These are phyloP conservation scores for Pectinophora gossypiella DNA, from an alignment of 1,140 invertebrate genomes.

Conservation along the genomic window DNA sequence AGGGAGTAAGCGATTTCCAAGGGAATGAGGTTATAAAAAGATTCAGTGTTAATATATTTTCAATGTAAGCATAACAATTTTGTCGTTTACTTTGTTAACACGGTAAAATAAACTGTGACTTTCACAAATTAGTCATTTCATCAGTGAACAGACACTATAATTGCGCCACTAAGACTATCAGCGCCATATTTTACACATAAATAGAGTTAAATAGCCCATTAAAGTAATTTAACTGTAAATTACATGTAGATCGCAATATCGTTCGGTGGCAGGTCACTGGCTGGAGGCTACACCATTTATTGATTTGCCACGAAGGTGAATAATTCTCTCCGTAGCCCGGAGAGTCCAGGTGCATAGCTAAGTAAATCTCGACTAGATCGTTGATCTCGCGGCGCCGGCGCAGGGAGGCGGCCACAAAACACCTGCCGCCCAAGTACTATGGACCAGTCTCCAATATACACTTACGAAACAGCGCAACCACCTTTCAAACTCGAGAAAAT, in stretches of 20 bases:
- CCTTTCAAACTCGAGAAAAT: constrained; percentile 14
- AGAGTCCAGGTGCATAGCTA: constrained; percentile 29
- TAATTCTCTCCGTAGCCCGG: background rate
- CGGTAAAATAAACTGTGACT: too few species aligned
- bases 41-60: too few species aligned
- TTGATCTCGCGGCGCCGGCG: constrained; percentile 61
- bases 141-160: too few species aligned
- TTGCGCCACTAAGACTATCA: too few species aligned
- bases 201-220: background rate
- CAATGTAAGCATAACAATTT: too few species aligned
- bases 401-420: constrained; percentile 61
- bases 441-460: constrained; percentile 42
- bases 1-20: too few species aligned
- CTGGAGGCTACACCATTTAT: background rate
- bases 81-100: too few species aligned
- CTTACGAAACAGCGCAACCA: background rate
- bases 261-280: background rate
- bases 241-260: background rate
- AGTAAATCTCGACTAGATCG: constrained; percentile 68
- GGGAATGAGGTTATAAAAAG: too few species aligned
- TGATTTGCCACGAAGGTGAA: background rate
- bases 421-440: constrained; percentile 71
- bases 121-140: too few species aligned
- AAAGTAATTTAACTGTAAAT: background rate
- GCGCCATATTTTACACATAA: background rate